phyloP scores from a whole-genome alignment of 2,888 invertebrate genomes.

The Zaprionus obscuricornis region DNA sequence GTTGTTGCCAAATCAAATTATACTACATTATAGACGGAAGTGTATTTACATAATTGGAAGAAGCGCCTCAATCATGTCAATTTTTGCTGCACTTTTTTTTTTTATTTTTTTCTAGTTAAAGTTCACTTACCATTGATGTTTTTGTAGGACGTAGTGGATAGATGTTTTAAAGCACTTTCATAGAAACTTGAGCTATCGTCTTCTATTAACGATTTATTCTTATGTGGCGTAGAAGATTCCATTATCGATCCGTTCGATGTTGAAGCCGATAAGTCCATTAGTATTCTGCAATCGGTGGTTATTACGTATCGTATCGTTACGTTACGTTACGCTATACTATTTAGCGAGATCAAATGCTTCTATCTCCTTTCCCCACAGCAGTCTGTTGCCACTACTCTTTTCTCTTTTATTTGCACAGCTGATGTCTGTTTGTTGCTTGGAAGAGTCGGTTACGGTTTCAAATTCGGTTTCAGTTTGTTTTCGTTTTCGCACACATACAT shows the following conservation, averaged over 20 bases:
- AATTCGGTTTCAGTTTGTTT: constrained; percentile 63
- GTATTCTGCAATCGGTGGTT: constrained; percentile 34
- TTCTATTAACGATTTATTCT: constrained; percentile 41
- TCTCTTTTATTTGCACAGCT: constrained; percentile 57
- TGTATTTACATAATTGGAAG: too few species aligned
- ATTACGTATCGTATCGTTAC: too few species aligned
- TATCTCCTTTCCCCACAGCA: too few species aligned
- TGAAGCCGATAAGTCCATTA: constrained; percentile 63
- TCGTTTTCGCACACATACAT: constrained; percentile 25
- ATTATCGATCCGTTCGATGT: constrained; percentile 49
- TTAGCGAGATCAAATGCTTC: too few species aligned
- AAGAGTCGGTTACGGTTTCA: constrained; percentile 68
- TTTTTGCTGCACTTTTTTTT: too few species aligned
- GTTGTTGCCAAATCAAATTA: too few species aligned
- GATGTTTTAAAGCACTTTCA: constrained; percentile 80
- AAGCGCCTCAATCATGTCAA: too few species aligned
- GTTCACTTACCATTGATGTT: constrained; percentile 75
- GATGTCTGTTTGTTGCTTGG: constrained; percentile 52
- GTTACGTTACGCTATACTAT: too few species aligned
- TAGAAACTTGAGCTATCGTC: constrained; percentile 78
- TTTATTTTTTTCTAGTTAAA: too few species aligned
- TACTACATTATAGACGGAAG: too few species aligned
- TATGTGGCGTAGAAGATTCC: constrained; percentile 41
- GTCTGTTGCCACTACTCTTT: too few species aligned
- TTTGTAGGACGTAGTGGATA: constrained; percentile 64